These are phyloP conservation scores for Therioaphis trifolii DNA, from an alignment of 2,888 invertebrate species.

Conservation along the genomic window DNA sequence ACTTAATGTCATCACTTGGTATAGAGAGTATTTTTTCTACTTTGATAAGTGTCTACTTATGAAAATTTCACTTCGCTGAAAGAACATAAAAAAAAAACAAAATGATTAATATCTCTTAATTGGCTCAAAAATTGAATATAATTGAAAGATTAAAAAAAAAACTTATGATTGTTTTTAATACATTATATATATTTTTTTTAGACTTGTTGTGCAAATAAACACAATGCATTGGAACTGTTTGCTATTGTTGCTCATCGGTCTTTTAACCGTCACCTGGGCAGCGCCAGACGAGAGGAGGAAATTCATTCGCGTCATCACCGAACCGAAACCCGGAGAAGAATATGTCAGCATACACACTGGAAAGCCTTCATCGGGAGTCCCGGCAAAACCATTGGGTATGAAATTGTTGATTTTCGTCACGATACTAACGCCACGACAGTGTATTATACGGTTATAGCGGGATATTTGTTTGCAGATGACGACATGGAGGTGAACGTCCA, in stretches of 20 bases:
- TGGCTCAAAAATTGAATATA: neutral
- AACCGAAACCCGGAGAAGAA: slow-evolving; percentile 76
- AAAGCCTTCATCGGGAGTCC: slow-evolving; percentile 36
- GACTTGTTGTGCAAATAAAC: neutral
- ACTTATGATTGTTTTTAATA: no score
- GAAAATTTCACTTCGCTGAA: neutral
- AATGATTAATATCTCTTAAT: neutral
- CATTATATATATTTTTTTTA: slow-evolving; percentile 6
- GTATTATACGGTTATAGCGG: no score
- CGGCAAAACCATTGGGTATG: slow-evolving; percentile 11
- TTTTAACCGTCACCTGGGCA: slow-evolving; percentile 10
- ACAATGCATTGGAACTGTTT: slow-evolving; percentile 35
- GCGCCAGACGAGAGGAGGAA: slow-evolving; percentile 67
- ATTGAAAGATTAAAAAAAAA: neutral
- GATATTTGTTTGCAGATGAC: slow-evolving; percentile 40
- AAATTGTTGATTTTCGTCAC: no score
- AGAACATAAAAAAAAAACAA: neutral
- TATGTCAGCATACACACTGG: slow-evolving; percentile 74
- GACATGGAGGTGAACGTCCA: slow-evolving; percentile 64
- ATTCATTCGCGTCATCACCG: slow-evolving; percentile 73
- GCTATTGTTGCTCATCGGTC: slow-evolving; percentile 19
- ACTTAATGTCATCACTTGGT: no score
- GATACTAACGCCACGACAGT: no score
- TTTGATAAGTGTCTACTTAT: neutral
- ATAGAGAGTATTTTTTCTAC: neutral